A percentile compares a stretch with the other conserved stretches of the same genome.
These are phyloP conservation scores for Gymnobelideus leadbeateri DNA, from an alignment of 2,113 vertebrate species.

Conservation along the genomic window DNA sequence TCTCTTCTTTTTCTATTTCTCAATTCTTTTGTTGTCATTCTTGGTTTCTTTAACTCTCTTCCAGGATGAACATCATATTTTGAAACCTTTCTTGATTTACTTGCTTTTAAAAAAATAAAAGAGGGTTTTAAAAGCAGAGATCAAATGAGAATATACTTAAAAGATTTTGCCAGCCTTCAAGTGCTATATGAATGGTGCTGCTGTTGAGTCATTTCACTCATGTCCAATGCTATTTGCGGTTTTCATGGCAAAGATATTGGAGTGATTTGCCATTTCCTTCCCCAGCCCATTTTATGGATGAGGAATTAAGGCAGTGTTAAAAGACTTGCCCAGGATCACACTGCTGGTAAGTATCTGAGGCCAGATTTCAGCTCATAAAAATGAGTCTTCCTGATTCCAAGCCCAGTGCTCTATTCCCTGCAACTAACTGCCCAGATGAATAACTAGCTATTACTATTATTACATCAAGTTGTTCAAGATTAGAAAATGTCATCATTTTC, in stretches of 20 bases:
- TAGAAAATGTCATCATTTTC: background rate
- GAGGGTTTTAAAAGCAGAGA: background rate
- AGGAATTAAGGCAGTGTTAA: no score
- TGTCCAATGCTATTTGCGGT: no score
- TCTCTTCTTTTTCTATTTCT: background rate
- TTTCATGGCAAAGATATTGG: no score
- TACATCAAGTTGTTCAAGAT: background rate
- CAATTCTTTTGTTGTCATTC: background rate
- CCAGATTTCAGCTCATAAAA: no score
- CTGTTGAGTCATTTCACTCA: no score
- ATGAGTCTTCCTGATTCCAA: no score
- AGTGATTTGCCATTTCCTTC: no score
- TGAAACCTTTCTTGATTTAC: constrained; percentile 41
- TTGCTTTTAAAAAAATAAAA: background rate
- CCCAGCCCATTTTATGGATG: no score
- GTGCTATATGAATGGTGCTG: background rate
- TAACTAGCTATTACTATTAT: background rate
- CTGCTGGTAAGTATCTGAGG: no score
- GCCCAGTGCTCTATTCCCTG: no score
- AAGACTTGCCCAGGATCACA: no score
- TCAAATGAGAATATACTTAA: background rate
- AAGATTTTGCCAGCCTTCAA: background rate
- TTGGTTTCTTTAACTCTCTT: background rate
- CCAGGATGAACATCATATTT: constrained; percentile 49
- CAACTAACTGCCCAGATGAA: no score